Evolutionary conservation across 2,113 vertebrate species (phyloP).

Genomic region (Protobothrops flavoviridis): DNA sequence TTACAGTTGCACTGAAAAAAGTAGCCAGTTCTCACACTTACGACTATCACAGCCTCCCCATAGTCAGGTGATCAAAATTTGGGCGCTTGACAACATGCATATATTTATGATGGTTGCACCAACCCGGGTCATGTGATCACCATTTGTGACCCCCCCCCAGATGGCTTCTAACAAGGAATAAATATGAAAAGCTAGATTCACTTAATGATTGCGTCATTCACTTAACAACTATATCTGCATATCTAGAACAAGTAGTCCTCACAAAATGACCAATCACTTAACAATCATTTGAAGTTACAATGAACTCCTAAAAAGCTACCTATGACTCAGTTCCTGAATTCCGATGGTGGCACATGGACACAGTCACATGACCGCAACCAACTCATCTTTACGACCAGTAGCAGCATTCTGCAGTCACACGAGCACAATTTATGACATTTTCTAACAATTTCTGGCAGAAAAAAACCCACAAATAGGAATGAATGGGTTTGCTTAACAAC

Average conservation of each 20-base stretch:
- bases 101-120: neutral
- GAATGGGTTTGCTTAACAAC: neutral
- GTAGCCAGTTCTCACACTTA: neutral
- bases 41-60: neutral
- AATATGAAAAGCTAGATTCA: neutral
- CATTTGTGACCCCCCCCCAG: neutral
- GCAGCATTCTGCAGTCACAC: neutral
- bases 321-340: neutral
- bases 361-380: neutral
- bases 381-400: neutral
- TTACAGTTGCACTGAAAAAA: neutral
- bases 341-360: neutral
- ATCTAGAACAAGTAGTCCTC: neutral
- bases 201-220: neutral
- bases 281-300: neutral
- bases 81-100: neutral
- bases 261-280: neutral
- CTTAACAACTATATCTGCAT: neutral
- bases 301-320: neutral
- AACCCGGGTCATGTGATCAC: neutral
- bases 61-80: neutral
- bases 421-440: neutral
- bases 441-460: neutral
- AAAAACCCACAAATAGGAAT: neutral
- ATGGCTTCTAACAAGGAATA: neutral